Evolutionary conservation across 2,888 invertebrate genomes (phyloP).

Genomic region (Oligia strigilis): DNA sequence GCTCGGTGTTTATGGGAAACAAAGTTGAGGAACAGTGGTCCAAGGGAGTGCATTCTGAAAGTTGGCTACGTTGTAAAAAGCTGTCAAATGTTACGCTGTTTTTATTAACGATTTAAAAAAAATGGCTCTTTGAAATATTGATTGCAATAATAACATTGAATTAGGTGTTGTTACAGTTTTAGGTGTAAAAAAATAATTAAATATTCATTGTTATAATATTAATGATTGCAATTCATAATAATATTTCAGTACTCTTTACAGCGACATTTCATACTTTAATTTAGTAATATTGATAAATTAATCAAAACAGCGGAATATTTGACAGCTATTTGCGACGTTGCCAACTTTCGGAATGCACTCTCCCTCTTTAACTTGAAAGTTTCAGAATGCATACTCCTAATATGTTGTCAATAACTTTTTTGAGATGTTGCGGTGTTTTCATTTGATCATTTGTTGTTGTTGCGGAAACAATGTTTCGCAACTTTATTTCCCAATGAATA

Average conservation of each 20-base stretch:
- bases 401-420: not conserved
- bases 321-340: not conserved
- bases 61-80: not conserved
- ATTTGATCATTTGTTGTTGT: not conserved
- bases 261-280: not conserved
- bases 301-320: not conserved
- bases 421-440: not conserved
- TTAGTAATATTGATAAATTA: not conserved
- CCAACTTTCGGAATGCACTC: not conserved
- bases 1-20: not conserved
- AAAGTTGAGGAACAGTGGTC: not conserved
- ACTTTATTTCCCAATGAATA: slow-evolving; percentile 3
- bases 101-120: no score
- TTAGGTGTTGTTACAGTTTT: no score
- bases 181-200: no score
- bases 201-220: not conserved
- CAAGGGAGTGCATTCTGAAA: not conserved
- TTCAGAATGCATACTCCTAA: not conserved
- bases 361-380: no score
- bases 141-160: not conserved
- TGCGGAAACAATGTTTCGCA: not conserved
- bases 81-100: not conserved
- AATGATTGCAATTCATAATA: no score
- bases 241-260: no score
- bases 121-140: no score